phyloP scores from a whole-genome alignment of 2,888 invertebrate genomes.

The Nomada fucata region DNA sequence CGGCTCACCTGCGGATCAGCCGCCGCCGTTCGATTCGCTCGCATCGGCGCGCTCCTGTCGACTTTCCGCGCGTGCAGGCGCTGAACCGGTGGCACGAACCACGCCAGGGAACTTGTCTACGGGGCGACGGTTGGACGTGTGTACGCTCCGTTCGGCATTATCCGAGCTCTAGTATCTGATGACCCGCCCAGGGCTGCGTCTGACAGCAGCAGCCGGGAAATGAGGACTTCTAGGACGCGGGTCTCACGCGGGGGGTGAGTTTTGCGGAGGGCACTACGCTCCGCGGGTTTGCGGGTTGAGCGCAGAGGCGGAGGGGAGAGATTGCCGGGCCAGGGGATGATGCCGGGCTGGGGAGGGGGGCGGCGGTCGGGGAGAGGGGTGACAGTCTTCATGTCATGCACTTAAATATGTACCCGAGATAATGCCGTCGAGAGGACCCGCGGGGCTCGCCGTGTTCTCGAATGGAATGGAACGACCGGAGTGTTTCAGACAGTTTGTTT shows the following conservation, averaged over 20 bases:
- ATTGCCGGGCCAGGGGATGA: constrained; percentile 47
- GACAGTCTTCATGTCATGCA: constrained; percentile 80
- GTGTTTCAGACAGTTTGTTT: constrained; percentile 83
- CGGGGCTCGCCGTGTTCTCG: constrained; percentile 72
- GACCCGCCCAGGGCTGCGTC: constrained; percentile 83
- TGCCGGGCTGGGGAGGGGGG: constrained; percentile 48
- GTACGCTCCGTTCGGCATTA: constrained; percentile 78
- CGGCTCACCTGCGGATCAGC: too few relatives aligned
- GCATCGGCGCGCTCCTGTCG: constrained; percentile 37
- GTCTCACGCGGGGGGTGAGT: constrained; percentile 65
- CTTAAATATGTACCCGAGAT: constrained; percentile 83
- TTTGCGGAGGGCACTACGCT: constrained; percentile 67
- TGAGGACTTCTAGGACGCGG: constrained; percentile 79
- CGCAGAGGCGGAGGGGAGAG: constrained; percentile 26
- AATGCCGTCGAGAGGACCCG: constrained; percentile 79
- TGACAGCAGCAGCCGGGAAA: constrained; percentile 82
- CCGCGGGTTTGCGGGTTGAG: constrained; percentile 61
- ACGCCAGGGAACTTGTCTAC: constrained; percentile 27
- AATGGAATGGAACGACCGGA: constrained; percentile 79
- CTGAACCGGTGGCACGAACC: constrained; percentile 8
- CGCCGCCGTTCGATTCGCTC: constrained; percentile 12
- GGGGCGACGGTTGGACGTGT: constrained; percentile 49
- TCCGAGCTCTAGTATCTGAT: constrained; percentile 81
- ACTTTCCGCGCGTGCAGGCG: constrained; percentile 25
- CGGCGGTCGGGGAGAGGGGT: constrained; percentile 48